Evolutionary conservation across 2,113 vertebrate genomes (phyloP), one percentile per base, ranked within the genome.

Genomic region (Etheostoma spectabile): DNA sequence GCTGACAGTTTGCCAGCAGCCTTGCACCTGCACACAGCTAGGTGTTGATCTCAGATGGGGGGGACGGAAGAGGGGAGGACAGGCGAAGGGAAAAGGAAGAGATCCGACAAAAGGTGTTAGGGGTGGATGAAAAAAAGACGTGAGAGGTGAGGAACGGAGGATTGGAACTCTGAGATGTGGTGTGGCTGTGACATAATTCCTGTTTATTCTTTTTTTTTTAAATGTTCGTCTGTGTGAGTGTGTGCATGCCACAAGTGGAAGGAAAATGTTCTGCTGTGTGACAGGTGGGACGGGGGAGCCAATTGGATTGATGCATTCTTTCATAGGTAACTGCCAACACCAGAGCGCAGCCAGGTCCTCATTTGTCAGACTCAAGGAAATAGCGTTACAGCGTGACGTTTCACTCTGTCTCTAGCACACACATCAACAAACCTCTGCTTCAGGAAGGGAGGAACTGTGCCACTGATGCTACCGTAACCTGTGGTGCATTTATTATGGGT

Each of bases 1-100:
- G 77, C 88, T 90, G 93, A 92, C 93, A 93, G 88, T 77, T 89
- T 89, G 90, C 93, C 92, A 92, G 89, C 91, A 93, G 93, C 91
- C 79, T 90, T 86, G 88, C 91, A 94, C 93, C 91, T 94, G 93
- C 92, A 94, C 92, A 87, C 87, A 84, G 88, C 81, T 81, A 89
- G 90, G 89, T 92, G 92, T 92, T 92, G 87, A 87, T 88, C 85
- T 83, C 75, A 75, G 86, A 92, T 68, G 49, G 79, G 60, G 61
- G 52, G 68, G 62, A 62, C 30, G 80, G n/a, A 57, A 56, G 77
- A 33, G 53, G 65, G 83, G 73, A 69, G 56, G 82, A 55, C 72
- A 81, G 63, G 83, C 74, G 14, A 72, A 63, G 64, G 75, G 56
- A 76, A 71, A 81, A 60, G 24, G 82, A 84, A 81, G 79, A 63